Evolutionary conservation across 2,797 vertebrate species (phyloP).

Genomic region (Erethizon dorsatum): DNA sequence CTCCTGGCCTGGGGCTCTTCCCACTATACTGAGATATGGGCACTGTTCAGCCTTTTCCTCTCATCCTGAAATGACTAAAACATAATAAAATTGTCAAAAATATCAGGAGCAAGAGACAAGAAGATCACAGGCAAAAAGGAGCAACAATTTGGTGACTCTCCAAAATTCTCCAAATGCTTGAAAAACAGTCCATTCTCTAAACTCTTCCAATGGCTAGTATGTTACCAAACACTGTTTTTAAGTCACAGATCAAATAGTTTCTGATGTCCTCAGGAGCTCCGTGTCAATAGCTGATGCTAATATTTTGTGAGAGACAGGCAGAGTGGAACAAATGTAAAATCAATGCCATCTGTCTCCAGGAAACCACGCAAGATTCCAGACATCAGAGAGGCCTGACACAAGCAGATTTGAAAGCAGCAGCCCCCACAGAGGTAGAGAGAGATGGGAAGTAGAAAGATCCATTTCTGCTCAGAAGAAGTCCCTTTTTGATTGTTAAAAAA

Average conservation of each 20-base stretch:
- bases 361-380: constrained; percentile 64
- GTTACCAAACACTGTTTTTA: constrained; percentile 71
- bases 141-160: neutral
- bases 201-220: too few relatives aligned
- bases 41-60: too few relatives aligned
- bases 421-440: neutral
- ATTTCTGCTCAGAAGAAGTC: constrained; percentile 57
- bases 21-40: accelerated
- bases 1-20: neutral
- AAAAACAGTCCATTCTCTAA: neutral
- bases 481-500: neutral
- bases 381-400: constrained; percentile 23
- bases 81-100: neutral
- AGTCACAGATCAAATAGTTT: constrained; percentile 67
- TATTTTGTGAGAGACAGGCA: constrained; percentile 73
- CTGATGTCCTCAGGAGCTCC: constrained; percentile 76
- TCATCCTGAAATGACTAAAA: neutral
- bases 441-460: neutral
- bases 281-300: constrained; percentile 68
- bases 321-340: constrained; percentile 72
- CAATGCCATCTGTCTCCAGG: constrained; percentile 81
- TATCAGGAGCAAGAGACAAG: neutral
- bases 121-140: neutral
- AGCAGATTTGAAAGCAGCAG: neutral
- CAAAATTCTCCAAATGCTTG: neutral